phyloP scores from a whole-genome alignment of 2,888 invertebrate species.

The Amphiduros pacificus region DNA sequence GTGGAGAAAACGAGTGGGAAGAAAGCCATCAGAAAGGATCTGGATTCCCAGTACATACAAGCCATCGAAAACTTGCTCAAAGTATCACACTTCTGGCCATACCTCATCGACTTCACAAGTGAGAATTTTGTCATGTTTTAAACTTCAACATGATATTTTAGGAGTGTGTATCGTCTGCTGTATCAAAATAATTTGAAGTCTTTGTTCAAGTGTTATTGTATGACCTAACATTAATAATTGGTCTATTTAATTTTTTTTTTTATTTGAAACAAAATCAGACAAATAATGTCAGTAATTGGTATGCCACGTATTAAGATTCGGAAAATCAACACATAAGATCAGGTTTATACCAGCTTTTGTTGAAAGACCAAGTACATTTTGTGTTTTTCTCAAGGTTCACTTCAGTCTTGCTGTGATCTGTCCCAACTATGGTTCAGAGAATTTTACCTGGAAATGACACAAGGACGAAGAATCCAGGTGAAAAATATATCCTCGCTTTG shows the following conservation, averaged over 20 bases:
- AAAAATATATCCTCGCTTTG: no score
- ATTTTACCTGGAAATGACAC: slow-evolving; percentile 37
- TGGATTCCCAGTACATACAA: slow-evolving; percentile 28
- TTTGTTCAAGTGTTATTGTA: neutral
- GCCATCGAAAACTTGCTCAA: slow-evolving; percentile 34
- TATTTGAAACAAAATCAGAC: no score
- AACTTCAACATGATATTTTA: neutral
- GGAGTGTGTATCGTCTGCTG: neutral
- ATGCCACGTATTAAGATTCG: no score
- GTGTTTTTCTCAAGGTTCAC: no score
- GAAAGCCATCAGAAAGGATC: slow-evolving; percentile 30
- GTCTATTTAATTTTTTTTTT: no score
- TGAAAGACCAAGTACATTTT: no score
- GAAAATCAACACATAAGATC: no score
- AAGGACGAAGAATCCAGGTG: slow-evolving; percentile 33
- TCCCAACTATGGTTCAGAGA: slow-evolving; percentile 38
- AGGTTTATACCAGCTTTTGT: no score
- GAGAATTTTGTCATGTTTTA: neutral
- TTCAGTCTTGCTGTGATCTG: slow-evolving; percentile 32
- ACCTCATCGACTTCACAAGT: slow-evolving; percentile 31
- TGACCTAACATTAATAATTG: neutral
- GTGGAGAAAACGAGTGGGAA: slow-evolving; percentile 73
- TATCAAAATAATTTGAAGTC: neutral
- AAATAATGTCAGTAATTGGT: no score
- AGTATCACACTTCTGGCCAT: slow-evolving; percentile 28